Evolutionary conservation across 2,797 vertebrate species (phyloP).

Genomic region (Lithobates sylvaticus): DNA sequence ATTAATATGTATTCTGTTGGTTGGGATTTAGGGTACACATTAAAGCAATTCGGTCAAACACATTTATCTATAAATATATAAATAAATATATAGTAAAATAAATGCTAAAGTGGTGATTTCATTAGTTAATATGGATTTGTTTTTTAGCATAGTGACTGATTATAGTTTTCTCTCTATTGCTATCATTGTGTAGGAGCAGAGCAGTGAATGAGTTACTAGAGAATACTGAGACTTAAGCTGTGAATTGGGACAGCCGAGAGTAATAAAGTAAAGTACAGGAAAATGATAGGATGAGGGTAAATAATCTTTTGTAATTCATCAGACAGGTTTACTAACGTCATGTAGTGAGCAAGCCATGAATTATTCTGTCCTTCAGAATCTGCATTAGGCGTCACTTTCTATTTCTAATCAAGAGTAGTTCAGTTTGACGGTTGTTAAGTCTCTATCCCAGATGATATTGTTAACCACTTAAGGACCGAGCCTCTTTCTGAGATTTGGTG

Average conservation of each 20-base stretch:
- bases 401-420: slow-evolving; percentile 37
- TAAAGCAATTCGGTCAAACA: background rate
- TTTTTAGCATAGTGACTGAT: background rate
- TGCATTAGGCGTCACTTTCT: slow-evolving; percentile 22
- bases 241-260: background rate
- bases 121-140: background rate
- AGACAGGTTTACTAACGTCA: slow-evolving; percentile 28
- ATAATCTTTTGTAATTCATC: slow-evolving; percentile 46
- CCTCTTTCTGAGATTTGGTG: too few species aligned
- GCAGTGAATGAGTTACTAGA: background rate
- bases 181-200: background rate
- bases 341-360: slow-evolving; percentile 27
- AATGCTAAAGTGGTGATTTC: background rate
- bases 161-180: background rate
- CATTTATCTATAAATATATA: background rate
- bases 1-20: background rate
- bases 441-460: background rate
- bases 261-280: slow-evolving; percentile 31
- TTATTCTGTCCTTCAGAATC: slow-evolving; percentile 42
- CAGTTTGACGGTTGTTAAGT: background rate
- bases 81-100: too few species aligned
- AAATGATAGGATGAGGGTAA: slow-evolving; percentile 19
- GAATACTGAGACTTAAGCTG: background rate
- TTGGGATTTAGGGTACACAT: background rate
- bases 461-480: too few species aligned